Base-by-base conservation (phyloP, 2,888 invertebrate genomes). In the Tachina lurida region DNA sequence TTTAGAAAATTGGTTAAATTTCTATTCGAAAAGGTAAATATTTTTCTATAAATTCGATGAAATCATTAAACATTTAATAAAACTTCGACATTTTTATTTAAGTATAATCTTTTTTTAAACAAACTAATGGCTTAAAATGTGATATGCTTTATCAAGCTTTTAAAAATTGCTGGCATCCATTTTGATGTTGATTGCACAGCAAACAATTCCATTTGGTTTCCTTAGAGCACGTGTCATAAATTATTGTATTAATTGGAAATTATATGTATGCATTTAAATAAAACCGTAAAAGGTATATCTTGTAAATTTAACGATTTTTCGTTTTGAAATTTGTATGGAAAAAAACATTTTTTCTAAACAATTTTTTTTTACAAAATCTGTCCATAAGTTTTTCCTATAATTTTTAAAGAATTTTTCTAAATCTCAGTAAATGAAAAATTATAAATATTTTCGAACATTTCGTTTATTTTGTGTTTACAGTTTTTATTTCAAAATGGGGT, bases 161-260 rank as follows among this genome's bases (percentile, higher is more conserved):
- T 31, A 58, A 8, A 65, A n/a, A 49, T 63, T 65, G 58, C 67
- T 71, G 83, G 83, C 83, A 65, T 86, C 86, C 86, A 83, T 86
- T 86, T 85, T 85, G 82, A 82, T 81, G 49, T 58, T 39, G 54
- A 1, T 31, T 12, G 47, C 83, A 73, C 83, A 78, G 47, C 13
- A 68, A 78, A 73, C 77, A 67, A 10, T 13, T 67, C 12, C 2
- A 43, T 17, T 15, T 39, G 9, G 17, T 39, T 56, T 12, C 13
- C 13, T n/a, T 15, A 8, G 9, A 1, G 13, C 31, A 58, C 15
- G 19, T 19, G 54, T 10, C 1, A 10, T 1, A 19, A 54, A 10
- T 19, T 10, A 12, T 54, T 19, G 3, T 2, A 19, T 19, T 54
- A 3, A 19, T 19, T 19, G 19, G 12, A 54, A 54, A 19, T 19